Conservation (phyloP, 1,140 invertebrate species). For the Diorhabda carinulata region DNA sequence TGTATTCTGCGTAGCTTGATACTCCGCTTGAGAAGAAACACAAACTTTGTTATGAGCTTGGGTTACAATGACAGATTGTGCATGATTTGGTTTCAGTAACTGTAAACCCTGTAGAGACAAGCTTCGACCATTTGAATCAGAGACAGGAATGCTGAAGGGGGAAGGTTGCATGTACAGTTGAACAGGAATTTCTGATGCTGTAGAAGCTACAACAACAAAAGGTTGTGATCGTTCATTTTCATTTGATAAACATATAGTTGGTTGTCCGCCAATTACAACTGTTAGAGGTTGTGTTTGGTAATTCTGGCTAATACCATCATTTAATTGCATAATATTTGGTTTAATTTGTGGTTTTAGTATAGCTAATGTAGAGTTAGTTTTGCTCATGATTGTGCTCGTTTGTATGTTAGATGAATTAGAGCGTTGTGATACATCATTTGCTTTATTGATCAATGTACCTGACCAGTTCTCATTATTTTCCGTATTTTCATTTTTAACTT, state of each 20-base stretch:
- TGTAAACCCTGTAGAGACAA: slow-evolving; percentile 35
- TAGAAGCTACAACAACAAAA: slow-evolving; percentile 43
- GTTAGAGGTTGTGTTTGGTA: slow-evolving; percentile 38
- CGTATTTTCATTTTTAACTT: slow-evolving; percentile 29
- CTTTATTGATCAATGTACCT: slow-evolving; percentile 11
- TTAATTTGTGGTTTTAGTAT: slow-evolving; percentile 40
- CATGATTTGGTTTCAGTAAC: slow-evolving; percentile 34
- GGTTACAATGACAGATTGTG: slow-evolving; percentile 52
- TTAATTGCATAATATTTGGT: slow-evolving; percentile 34
- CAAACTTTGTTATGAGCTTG: slow-evolving; percentile 45
- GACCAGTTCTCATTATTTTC: slow-evolving; percentile 17
- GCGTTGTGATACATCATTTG: slow-evolving; percentile 26
- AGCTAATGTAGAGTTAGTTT: slow-evolving; percentile 32
- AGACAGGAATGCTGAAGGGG: slow-evolving; percentile 21
- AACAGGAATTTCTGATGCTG: slow-evolving; percentile 42
- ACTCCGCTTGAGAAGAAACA: slow-evolving; percentile 15
- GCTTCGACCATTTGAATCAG: slow-evolving; percentile 33
- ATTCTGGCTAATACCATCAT: slow-evolving; percentile 31
- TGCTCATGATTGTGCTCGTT: slow-evolving; percentile 25
- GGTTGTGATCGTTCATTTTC: slow-evolving; percentile 35
- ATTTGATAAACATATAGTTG: slow-evolving; percentile 37
- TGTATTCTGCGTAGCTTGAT: slow-evolving; percentile 11
- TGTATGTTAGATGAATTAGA: slow-evolving; percentile 24
- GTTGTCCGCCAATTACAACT: slow-evolving; percentile 31
- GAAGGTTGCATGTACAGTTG: slow-evolving; percentile 43